Conservation (phyloP, 2,888 invertebrate genomes). For the Agonopterix subpropinquella region DNA sequence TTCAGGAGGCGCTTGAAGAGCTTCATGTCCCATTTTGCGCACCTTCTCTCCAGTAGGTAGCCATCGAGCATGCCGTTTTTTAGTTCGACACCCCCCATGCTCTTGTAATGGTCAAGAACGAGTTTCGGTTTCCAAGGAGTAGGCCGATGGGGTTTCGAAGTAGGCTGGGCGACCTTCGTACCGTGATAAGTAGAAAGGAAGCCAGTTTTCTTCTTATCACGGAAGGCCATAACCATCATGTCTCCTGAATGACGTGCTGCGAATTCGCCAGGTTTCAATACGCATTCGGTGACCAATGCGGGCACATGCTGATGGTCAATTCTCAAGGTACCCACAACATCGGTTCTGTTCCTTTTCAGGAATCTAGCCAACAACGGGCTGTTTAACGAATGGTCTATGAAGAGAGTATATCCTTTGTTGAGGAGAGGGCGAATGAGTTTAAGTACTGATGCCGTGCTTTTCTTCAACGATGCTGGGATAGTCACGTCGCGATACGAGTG, state of each 20-base stretch:
- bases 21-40: conserved; percentile 14
- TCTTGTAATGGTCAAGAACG: conserved; percentile 6
- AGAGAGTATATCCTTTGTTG: conserved; percentile 1
- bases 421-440: not conserved
- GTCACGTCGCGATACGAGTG: no score
- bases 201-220: not conserved
- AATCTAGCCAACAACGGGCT: conserved; percentile 9
- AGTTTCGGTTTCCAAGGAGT: not conserved
- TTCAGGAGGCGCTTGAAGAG: conserved; percentile 7
- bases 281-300: not conserved
- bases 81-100: conserved; percentile 1
- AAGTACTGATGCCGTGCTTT: not conserved
- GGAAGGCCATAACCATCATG: not conserved
- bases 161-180: not conserved
- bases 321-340: conserved; percentile 12
- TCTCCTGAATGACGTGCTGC: not conserved
- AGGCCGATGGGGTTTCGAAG: not conserved
- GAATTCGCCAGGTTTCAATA: not conserved
- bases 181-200: not conserved
- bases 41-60: conserved; percentile 11
- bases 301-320: conserved; percentile 5
- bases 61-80: conserved; percentile 1
- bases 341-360: conserved; percentile 11
- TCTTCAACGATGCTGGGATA: not conserved
- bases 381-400: conserved; percentile 9